A percentile compares a stretch with the other conserved stretches of the same genome.
Evolutionary conservation across 2,113 vertebrate species (phyloP).

Genomic region (Microcebus jonahi): DNA sequence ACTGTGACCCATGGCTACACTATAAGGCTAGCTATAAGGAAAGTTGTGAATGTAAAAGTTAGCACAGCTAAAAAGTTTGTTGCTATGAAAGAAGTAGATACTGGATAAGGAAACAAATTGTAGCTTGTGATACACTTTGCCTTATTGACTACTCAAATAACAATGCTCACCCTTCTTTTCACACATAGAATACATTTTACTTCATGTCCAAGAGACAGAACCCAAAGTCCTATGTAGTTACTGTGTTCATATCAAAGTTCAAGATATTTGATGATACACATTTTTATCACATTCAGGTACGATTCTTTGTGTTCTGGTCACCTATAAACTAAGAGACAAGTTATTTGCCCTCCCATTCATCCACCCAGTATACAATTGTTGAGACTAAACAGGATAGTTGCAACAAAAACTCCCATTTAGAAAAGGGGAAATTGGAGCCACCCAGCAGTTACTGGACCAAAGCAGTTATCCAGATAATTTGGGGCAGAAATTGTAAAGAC

Average conservation of each 20-base stretch:
- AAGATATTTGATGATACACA: neutral
- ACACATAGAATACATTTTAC: neutral
- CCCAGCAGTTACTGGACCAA: neutral
- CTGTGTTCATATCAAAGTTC: neutral
- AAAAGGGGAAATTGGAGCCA: neutral
- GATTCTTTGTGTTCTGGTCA: neutral
- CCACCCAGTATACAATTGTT: neutral
- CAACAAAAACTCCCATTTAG: neutral
- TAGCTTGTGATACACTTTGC: neutral
- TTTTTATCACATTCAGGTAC: neutral
- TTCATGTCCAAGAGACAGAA: neutral
- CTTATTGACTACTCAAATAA: neutral
- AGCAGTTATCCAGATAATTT: neutral
- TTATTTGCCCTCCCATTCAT: neutral
- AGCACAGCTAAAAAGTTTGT: neutral
- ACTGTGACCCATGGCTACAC: neutral
- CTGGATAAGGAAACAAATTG: neutral
- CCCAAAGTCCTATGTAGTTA: neutral
- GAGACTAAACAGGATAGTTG: neutral
- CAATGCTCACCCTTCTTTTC: neutral
- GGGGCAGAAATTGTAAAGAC: neutral
- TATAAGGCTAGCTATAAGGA: neutral
- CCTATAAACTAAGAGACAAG: neutral
- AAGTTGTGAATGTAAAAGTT: neutral
- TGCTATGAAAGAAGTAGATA: neutral